Conservation (phyloP, 1,140 invertebrate species). For the Bactericera cockerelli region DNA sequence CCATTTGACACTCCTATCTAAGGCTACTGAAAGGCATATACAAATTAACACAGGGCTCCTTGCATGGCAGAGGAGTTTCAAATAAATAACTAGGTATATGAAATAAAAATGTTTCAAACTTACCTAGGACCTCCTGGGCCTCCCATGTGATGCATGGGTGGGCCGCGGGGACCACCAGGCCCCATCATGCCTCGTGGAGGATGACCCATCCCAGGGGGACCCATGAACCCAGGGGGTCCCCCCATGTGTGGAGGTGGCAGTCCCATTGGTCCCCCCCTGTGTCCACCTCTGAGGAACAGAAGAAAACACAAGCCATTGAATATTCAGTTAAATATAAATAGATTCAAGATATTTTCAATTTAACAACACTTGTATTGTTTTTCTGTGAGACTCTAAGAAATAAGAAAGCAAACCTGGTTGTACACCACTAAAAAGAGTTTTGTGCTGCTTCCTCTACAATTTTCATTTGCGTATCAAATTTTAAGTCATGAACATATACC, state of each 20-base stretch:
- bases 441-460: not conserved
- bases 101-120: too few species aligned
- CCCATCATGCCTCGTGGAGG: constrained; percentile 2
- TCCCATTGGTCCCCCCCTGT: constrained; percentile 1
- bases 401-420: not conserved
- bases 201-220: not conserved
- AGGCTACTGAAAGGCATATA: not conserved
- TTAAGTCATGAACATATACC: too few species aligned
- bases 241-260: not conserved
- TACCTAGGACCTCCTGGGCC: not conserved
- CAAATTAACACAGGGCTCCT: not conserved
- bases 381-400: not conserved
- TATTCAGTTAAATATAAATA: not conserved
- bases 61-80: not conserved
- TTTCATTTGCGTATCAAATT: too few species aligned
- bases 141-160: not conserved
- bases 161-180: not conserved
- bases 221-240: not conserved
- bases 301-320: not conserved
- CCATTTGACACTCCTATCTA: not conserved
- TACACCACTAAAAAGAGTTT: not conserved
- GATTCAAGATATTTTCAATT: too few species aligned
- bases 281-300: not conserved
- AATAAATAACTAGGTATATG: not conserved
- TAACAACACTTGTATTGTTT: too few species aligned